Percentiles rank a stretch among this genome's conserved stretches.
phyloP scores from a whole-genome alignment of 2,113 vertebrate genomes.

The Nyctereutes procyonoides region DNA sequence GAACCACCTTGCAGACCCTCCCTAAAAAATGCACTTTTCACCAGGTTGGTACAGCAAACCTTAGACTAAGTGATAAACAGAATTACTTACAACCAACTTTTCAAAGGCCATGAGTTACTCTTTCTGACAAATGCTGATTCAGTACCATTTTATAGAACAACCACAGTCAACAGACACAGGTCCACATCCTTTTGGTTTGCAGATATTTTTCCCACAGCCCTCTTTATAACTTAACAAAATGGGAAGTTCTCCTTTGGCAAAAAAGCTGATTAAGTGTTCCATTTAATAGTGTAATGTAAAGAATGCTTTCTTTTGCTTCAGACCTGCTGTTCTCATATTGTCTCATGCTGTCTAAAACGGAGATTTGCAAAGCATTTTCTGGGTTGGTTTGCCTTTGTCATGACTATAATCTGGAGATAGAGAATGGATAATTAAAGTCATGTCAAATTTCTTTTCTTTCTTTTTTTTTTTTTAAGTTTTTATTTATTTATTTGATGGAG shows the following conservation, averaged over 20 bases:
- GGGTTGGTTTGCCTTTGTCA: neutral
- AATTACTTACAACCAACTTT: constrained; percentile 53
- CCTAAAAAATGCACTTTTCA: constrained; percentile 78
- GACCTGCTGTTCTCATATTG: constrained; percentile 30
- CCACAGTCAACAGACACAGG: neutral
- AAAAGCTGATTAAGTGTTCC: constrained; percentile 81
- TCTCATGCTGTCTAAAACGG: constrained; percentile 57
- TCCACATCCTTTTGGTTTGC: constrained; percentile 1
- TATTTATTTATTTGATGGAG: no score
- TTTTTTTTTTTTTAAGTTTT: no score
- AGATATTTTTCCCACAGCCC: constrained; percentile 46
- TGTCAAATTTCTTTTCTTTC: constrained; percentile 18
- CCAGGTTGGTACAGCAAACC: constrained; percentile 73
- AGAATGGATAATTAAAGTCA: constrained; percentile 38
- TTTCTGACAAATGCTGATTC: constrained; percentile 40
- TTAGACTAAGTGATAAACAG: constrained; percentile 49
- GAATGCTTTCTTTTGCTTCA: constrained; percentile 73
- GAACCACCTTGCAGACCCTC: constrained; percentile 55
- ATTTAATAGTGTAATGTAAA: constrained; percentile 81
- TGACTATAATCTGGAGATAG: constrained; percentile 53
- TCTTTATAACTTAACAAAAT: constrained; percentile 74
- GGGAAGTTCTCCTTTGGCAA: constrained; percentile 79
- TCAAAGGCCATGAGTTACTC: constrained; percentile 28
- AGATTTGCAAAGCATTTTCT: constrained; percentile 65
- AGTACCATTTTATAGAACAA: constrained; percentile 54